phyloP scores from a whole-genome alignment of 2,888 invertebrate genomes.

The Phrixothrix hirtus region DNA sequence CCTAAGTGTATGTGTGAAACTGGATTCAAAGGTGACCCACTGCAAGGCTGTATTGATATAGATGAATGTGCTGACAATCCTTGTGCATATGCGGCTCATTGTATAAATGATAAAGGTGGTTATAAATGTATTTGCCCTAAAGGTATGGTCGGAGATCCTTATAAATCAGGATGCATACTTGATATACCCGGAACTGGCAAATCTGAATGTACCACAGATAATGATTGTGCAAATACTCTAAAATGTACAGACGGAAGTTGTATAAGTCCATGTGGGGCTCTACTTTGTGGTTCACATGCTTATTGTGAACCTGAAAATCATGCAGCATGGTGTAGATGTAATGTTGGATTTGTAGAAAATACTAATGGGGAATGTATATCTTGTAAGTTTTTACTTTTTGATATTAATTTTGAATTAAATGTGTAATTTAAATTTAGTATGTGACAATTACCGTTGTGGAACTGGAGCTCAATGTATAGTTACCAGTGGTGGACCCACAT shows the following conservation, averaged over 20 bases:
- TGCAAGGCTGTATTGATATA: slow-evolving; percentile 81
- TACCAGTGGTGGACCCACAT: slow-evolving; percentile 81
- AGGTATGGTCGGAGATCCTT: slow-evolving; percentile 83
- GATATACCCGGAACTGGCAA: slow-evolving; percentile 61
- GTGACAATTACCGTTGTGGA: slow-evolving; percentile 77
- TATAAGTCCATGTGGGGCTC: slow-evolving; percentile 76
- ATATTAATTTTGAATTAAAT: too few relatives aligned
- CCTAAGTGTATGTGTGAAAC: slow-evolving; percentile 86
- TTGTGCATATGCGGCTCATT: slow-evolving; percentile 86
- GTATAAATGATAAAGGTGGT: slow-evolving; percentile 83
- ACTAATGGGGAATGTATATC: slow-evolving; percentile 82
- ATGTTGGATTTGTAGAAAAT: slow-evolving; percentile 79
- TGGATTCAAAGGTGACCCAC: slow-evolving; percentile 85
- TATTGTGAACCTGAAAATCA: slow-evolving; percentile 88
- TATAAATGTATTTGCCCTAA: slow-evolving; percentile 84
- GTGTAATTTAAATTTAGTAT: too few relatives aligned
- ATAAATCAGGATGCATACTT: slow-evolving; percentile 76
- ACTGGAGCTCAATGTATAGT: slow-evolving; percentile 84
- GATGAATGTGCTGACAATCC: slow-evolving; percentile 85
- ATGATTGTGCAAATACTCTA: slow-evolving; percentile 79
- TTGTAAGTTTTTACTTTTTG: slow-evolving; percentile 60
- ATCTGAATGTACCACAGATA: slow-evolving; percentile 70
- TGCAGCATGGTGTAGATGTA: slow-evolving; percentile 86
- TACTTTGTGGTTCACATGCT: slow-evolving; percentile 82
- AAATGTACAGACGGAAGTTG: slow-evolving; percentile 80